Evolutionary conservation across 2,888 invertebrate genomes (phyloP).

Genomic region (Lampropteryx suffumata): DNA sequence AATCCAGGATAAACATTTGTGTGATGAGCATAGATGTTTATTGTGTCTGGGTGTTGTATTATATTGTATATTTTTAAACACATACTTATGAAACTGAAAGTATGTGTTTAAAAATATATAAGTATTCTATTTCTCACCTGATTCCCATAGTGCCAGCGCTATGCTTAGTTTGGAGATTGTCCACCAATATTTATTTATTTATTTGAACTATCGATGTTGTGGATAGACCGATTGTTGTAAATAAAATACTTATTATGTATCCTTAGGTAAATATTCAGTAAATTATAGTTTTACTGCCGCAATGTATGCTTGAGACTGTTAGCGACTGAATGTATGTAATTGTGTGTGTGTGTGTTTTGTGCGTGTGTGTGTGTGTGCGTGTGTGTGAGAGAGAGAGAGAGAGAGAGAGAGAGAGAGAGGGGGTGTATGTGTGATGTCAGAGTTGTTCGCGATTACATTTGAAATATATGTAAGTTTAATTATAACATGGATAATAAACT

Average conservation of each 20-base stretch:
- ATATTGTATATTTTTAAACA: too few species aligned
- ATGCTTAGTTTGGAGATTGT: too few species aligned
- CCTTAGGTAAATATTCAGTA: constrained; percentile 4
- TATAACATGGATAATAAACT: constrained; percentile 41
- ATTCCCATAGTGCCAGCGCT: too few species aligned
- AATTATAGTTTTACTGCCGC: constrained; percentile 1
- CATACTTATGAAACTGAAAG: too few species aligned
- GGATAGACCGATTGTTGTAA: too few species aligned
- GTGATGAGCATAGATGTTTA: too few species aligned
- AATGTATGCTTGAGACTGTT: neutral
- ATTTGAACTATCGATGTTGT: too few species aligned
- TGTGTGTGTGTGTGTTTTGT: neutral
- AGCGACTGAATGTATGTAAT: constrained; percentile 2
- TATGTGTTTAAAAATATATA: too few species aligned
- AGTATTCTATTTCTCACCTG: too few species aligned
- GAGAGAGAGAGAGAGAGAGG: neutral
- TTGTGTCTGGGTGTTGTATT: too few species aligned
- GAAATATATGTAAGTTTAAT: constrained; percentile 39
- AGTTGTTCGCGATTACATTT: constrained; percentile 11
- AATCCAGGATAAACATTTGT: too few species aligned
- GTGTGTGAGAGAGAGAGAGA: constrained; percentile 3
- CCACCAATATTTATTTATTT: too few species aligned
- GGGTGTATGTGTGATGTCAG: neutral
- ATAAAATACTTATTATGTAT: neutral
- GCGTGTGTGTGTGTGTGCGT: neutral